Evolutionary conservation across 2,113 vertebrate genomes (phyloP).

Genomic region (Pristiophorus japonicus): DNA sequence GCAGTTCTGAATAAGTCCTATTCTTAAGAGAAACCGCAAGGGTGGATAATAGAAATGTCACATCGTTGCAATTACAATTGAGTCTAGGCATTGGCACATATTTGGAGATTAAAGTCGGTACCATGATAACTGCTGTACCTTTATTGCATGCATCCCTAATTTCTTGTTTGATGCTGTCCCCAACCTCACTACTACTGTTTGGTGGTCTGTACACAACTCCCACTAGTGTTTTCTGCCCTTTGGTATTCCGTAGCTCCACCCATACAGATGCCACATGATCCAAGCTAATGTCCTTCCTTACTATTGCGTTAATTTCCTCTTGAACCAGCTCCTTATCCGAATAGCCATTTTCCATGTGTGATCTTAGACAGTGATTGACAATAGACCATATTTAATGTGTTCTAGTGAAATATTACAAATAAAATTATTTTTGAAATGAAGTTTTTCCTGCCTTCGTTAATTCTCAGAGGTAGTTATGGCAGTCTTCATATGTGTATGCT

Average conservation of each 20-base stretch:
- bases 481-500: too few species aligned
- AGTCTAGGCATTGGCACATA: not conserved
- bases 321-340: not conserved
- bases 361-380: not conserved
- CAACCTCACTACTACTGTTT: too few species aligned
- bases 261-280: too few species aligned
- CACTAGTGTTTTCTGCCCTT: too few species aligned
- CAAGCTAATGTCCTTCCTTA: too few species aligned
- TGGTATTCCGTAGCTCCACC: too few species aligned
- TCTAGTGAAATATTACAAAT: not conserved
- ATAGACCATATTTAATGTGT: not conserved
- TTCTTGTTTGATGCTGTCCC: too few species aligned
- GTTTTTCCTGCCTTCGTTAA: not conserved
- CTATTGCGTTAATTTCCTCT: too few species aligned
- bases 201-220: too few species aligned
- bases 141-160: too few species aligned
- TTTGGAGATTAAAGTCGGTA: too few species aligned
- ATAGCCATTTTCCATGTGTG: not conserved
- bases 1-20: not conserved
- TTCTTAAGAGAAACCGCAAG: not conserved
- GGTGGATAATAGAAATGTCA: not conserved
- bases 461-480: not conserved
- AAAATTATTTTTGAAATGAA: not conserved
- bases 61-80: not conserved
- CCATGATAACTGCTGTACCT: too few species aligned